phyloP scores from a whole-genome alignment of 2,888 invertebrate species.

The Diplolepis rosae region DNA sequence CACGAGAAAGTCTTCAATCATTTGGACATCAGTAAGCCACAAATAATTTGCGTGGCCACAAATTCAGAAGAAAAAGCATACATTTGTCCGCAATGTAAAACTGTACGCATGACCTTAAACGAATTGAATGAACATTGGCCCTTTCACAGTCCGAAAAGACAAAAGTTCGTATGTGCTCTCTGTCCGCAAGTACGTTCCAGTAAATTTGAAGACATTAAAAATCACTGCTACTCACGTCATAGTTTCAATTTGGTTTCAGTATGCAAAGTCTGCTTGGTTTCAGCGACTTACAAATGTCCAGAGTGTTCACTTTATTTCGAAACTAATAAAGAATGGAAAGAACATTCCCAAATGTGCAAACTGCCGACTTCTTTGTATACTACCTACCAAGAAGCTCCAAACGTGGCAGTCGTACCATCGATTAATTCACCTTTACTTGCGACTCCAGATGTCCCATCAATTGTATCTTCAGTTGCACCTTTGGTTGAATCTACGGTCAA shows the following conservation, averaged over 20 bases:
- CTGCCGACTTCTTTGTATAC: not conserved
- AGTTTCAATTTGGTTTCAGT: not conserved
- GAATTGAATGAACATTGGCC: slow-evolving; percentile 46
- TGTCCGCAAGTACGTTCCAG: slow-evolving; percentile 33
- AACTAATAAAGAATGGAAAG: slow-evolving; percentile 36
- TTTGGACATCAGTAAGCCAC: slow-evolving; percentile 32
- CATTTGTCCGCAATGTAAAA: slow-evolving; percentile 56
- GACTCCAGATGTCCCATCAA: not conserved
- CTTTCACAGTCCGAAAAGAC: slow-evolving; percentile 42
- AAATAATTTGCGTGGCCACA: slow-evolving; percentile 37
- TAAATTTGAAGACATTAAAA: not conserved
- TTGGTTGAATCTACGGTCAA: not conserved
- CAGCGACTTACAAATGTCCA: slow-evolving; percentile 43
- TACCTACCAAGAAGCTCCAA: not conserved
- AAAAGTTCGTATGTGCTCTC: slow-evolving; percentile 42
- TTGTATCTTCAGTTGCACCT: not conserved
- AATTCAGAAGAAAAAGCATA: slow-evolving; percentile 34
- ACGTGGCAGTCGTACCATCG: not conserved
- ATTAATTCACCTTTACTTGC: not conserved
- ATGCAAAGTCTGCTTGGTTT: slow-evolving; percentile 36
- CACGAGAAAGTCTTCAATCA: slow-evolving; percentile 45
- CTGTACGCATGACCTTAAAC: slow-evolving; percentile 32
- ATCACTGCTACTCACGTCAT: not conserved
- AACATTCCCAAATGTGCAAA: slow-evolving; percentile 43
- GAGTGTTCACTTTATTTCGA: slow-evolving; percentile 52